Conservation (phyloP, 92 coral and sea anemone species). For the Virgularia gustaviana region DNA sequence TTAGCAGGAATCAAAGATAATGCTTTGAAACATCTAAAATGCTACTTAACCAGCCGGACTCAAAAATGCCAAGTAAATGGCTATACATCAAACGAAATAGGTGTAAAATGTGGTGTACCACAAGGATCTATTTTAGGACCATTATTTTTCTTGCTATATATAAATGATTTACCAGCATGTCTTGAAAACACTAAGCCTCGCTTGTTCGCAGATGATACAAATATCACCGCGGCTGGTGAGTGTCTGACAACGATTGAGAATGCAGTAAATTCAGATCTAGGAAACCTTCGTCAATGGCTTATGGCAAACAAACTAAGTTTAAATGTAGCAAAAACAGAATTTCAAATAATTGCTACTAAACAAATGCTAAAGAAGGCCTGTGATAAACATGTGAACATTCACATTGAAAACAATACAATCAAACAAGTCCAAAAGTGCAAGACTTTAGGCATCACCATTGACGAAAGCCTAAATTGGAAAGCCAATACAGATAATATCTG, state of each 20-base stretch:
- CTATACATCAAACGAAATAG: conserved; percentile 16
- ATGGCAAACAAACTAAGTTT: too few relatives aligned
- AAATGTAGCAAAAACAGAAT: too few relatives aligned
- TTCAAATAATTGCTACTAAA: not conserved
- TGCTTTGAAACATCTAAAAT: conserved; percentile 15
- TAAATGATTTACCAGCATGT: too few relatives aligned
- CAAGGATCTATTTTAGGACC: conserved; percentile 23
- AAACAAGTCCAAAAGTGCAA: not conserved
- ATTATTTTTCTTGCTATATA: conserved; percentile 15
- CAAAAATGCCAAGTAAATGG: conserved; percentile 26
- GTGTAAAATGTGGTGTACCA: conserved; percentile 25
- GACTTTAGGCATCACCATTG: not conserved
- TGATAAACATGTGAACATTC: too few relatives aligned
- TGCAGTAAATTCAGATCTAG: not conserved
- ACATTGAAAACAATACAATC: too few relatives aligned
- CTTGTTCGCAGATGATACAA: too few relatives aligned
- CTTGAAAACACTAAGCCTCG: conserved; percentile 16
- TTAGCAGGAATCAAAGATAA: conserved; percentile 13
- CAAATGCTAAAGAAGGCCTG: not conserved
- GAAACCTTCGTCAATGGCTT: conserved; percentile 6
- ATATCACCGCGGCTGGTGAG: too few relatives aligned
- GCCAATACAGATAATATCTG: too few relatives aligned
- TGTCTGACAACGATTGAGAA: not conserved
- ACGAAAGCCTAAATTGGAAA: conserved; percentile 20
- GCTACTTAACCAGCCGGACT: conserved; percentile 18